A percentile compares a stretch with the other conserved stretches of the same genome.
phyloP scores from a whole-genome alignment of 2,113 vertebrate species.

The Antechinus flavipes region DNA sequence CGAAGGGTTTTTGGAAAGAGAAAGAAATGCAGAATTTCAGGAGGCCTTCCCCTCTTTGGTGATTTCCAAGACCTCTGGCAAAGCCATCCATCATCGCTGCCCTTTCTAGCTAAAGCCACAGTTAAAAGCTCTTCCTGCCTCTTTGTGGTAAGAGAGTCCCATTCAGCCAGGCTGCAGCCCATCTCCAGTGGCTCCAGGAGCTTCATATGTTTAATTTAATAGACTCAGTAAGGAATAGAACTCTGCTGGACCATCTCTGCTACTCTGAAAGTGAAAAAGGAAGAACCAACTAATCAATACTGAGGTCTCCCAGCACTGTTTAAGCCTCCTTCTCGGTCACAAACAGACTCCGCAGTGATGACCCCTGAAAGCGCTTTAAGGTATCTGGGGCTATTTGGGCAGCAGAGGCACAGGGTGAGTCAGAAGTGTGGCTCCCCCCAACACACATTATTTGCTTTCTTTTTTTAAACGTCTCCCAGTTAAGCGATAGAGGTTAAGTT shows the following conservation, averaged over 20 bases:
- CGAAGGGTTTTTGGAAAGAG: not conserved
- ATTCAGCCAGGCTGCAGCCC: slow-evolving; percentile 57
- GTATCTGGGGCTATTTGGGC: slow-evolving; percentile 71
- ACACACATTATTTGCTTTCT: not conserved
- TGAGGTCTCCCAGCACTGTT: slow-evolving; percentile 85
- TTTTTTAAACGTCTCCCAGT: slow-evolving; percentile 53
- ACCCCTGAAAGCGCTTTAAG: slow-evolving; percentile 77
- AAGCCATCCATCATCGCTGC: slow-evolving; percentile 46
- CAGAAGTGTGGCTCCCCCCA: slow-evolving; percentile 54
- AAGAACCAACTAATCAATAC: slow-evolving; percentile 84
- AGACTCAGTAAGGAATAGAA: slow-evolving; percentile 79
- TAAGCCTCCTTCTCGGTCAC: slow-evolving; percentile 84
- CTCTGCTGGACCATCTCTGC: slow-evolving; percentile 82
- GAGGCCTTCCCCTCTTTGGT: slow-evolving; percentile 13
- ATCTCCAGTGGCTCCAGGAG: slow-evolving; percentile 81
- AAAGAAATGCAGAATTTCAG: slow-evolving; percentile 21
- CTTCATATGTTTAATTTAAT: slow-evolving; percentile 80
- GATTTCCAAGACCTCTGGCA: slow-evolving; percentile 40
- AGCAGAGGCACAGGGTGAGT: slow-evolving; percentile 69
- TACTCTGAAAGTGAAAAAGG: slow-evolving; percentile 82
- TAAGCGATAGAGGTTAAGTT: slow-evolving; percentile 59
- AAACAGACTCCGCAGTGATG: slow-evolving; percentile 79
- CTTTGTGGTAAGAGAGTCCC: slow-evolving; percentile 78
- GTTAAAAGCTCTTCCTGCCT: slow-evolving; percentile 73
- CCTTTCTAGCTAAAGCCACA: slow-evolving; percentile 68